phyloP scores from a whole-genome alignment of 2,113 vertebrate genomes.

The Pteropus alecto region DNA sequence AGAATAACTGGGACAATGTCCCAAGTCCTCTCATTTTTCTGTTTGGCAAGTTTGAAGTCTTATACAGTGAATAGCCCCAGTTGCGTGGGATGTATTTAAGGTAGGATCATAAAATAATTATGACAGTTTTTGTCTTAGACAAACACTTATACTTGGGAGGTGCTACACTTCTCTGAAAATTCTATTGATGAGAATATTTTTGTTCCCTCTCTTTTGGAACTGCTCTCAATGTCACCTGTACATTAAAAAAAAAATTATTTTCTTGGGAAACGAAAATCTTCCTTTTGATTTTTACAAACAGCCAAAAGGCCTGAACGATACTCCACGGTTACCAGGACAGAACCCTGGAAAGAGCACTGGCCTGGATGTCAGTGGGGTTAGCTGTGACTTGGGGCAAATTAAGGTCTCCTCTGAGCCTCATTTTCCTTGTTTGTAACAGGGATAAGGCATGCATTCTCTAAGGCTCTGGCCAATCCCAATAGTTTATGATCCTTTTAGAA shows the following conservation, averaged over 20 bases:
- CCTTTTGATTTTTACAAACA: neutral
- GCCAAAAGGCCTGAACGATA: neutral
- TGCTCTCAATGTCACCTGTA: neutral
- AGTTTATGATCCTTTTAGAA: neutral
- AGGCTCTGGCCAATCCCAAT: neutral
- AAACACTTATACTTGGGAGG: neutral
- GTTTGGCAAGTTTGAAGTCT: neutral
- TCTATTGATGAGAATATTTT: neutral
- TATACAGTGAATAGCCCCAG: neutral
- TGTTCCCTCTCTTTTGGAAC: neutral
- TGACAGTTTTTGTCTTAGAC: neutral
- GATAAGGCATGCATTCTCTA: neutral
- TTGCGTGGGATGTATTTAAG: neutral
- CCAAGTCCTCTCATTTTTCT: neutral
- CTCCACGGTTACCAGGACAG: neutral
- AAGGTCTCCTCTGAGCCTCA: rapidly evolving
- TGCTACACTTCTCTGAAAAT: neutral
- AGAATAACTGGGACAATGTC: neutral
- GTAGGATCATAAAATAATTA: neutral
- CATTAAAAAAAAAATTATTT: neutral
- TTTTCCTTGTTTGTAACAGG: neutral
- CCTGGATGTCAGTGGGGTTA: neutral
- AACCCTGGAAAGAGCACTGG: neutral
- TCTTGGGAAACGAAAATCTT: neutral
- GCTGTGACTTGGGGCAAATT: neutral